phyloP scores from a whole-genome alignment of 2,797 vertebrate genomes.

The Bovichtus diacanthus region DNA sequence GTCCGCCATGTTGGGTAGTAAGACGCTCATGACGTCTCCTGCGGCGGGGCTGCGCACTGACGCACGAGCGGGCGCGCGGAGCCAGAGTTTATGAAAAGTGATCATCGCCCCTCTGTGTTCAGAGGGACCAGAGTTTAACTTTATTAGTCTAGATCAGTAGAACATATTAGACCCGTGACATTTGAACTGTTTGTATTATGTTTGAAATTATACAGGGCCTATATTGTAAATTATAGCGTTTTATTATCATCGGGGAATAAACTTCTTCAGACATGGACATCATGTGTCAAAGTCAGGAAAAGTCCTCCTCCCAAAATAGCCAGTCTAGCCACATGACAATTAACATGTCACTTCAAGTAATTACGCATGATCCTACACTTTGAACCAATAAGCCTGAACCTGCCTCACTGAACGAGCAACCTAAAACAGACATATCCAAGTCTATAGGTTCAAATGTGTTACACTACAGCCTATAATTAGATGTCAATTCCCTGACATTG shows the following conservation, averaged over 20 bases:
- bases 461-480: not conserved
- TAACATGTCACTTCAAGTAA: conserved; percentile 4
- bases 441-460: not conserved
- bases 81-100: not conserved
- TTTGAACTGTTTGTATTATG: not conserved
- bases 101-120: not conserved
- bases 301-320: not conserved
- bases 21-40: conserved; percentile 93
- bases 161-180: rapidly evolving
- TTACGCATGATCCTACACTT: not conserved
- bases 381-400: not conserved
- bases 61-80: conserved; percentile 28
- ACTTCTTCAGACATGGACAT: not conserved
- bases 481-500: not conserved
- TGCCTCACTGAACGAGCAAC: not conserved
- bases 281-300: conserved; percentile 20
- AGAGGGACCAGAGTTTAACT: too few relatives aligned
- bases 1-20: conserved; percentile 97
- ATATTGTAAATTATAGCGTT: too few relatives aligned
- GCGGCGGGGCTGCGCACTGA: conserved; percentile 50
- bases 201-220: not conserved
- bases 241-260: not conserved
- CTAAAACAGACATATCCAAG: not conserved
- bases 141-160: too few relatives aligned
- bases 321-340: conserved; percentile 14